Evolutionary conservation across 92 coral and sea anemone genomes (phyloP), one percentile per base, ranked within the genome.

Genomic region (Galaxea fascicularis): DNA sequence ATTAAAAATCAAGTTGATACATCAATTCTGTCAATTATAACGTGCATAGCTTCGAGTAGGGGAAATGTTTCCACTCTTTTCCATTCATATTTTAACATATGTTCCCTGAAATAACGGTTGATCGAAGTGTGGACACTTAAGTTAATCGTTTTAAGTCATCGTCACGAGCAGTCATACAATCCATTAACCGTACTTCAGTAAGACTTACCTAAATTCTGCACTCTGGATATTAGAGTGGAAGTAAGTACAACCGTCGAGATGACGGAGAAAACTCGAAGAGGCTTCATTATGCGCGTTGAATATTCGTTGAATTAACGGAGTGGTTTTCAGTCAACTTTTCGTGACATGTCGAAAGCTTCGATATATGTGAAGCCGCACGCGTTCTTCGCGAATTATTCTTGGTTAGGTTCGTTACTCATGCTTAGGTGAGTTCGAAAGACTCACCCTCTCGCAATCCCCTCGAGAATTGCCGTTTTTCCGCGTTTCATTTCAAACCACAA

Each of bases 201-300:
- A 10, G 31, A 71, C 82, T 26, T 41, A 77, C 82, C 82, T 77
- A 21, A 26, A 10, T 15, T 77, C 71, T 77, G 82, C 53, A 71
- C 82, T 10, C 39, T 3, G 15, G 82, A 62, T 3, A 44, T 20
- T 26, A 26, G 12, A 46, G 44, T 6, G n/a, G 24, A 45, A 14
- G 52, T 39, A 44, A 63, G n/a, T 5, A 77, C 13, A 51, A 27
- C 72, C 18, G 53, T 26, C 18, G 35, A 51, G 10, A 27, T 24
- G 82, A 45, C 9, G 24, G 53, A 27, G 15, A 10, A 44, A 45
- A 65, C 13, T 4, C 67, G 45, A 27, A 11, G 5, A 17, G 26
- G 14, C 72, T 45, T 63, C 82, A 76, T 31, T 15, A 21, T 63
- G 22, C 8, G 0, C 8, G 0, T 22, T 26, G 8, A 77, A 63